phyloP scores from a whole-genome alignment of 2,797 vertebrate species.

The Phaenicophaeus curvirostris region DNA sequence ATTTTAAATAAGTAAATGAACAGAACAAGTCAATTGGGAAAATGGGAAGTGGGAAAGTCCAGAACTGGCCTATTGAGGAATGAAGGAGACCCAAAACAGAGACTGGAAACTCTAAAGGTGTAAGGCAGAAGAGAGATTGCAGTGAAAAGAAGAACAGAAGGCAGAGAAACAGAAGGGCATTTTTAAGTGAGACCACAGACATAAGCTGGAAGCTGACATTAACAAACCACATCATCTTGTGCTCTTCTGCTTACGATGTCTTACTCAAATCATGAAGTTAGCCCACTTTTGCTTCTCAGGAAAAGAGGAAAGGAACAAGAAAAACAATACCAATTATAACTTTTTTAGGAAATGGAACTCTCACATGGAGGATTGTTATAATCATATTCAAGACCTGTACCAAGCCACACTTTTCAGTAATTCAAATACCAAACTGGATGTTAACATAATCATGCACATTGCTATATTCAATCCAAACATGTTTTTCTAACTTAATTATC shows the following conservation, averaged over 20 bases:
- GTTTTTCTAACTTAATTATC: slow-evolving; percentile 5
- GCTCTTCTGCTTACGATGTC: background rate
- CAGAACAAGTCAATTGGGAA: background rate
- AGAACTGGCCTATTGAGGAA: background rate
- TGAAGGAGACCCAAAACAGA: background rate
- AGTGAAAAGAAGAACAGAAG: slow-evolving; percentile 47
- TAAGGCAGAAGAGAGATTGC: background rate
- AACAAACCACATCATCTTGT: slow-evolving; percentile 46
- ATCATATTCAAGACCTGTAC: background rate
- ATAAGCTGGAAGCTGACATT: slow-evolving; percentile 31
- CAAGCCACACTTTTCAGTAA: background rate
- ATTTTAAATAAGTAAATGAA: background rate
- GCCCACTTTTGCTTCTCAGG: background rate
- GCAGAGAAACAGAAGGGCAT: background rate
- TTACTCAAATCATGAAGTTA: background rate
- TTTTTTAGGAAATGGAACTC: background rate
- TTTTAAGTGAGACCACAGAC: slow-evolving; percentile 1
- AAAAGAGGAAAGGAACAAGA: background rate
- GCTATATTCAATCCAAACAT: background rate
- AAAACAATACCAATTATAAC: background rate
- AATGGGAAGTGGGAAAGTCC: background rate
- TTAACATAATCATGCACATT: background rate
- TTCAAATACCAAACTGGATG: background rate
- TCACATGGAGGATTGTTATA: background rate
- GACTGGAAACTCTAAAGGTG: slow-evolving; percentile 7